Conservation (phyloP, 2,113 vertebrate genomes). For the Balaeniceps rex region DNA sequence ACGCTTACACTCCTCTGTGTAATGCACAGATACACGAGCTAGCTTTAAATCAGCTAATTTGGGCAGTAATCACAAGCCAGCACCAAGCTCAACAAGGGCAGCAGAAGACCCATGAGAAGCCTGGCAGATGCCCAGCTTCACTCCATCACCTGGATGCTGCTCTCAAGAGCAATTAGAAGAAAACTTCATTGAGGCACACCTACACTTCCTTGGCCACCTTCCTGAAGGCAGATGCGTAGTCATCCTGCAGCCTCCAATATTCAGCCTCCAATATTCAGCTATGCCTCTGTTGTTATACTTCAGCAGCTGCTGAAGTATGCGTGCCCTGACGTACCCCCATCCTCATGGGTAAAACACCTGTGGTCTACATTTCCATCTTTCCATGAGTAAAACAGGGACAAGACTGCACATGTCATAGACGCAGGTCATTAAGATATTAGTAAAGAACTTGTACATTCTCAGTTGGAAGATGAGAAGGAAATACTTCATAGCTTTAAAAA, state of each 20-base stretch:
- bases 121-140: not conserved
- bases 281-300: not conserved
- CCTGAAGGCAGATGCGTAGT: not conserved
- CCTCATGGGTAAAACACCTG: not conserved
- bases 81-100: not conserved
- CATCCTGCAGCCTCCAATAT: not conserved
- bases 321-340: not conserved
- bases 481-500: not conserved
- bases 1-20: too few relatives aligned
- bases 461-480: not conserved
- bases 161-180: not conserved
- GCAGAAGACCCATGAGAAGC: not conserved
- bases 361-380: not conserved
- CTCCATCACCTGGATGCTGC: not conserved
- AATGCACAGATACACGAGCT: accelerated
- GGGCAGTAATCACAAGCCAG: not conserved
- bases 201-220: not conserved
- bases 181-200: not conserved
- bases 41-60: not conserved
- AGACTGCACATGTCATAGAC: not conserved
- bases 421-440: not conserved
- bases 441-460: not conserved
- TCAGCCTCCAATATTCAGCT: not conserved
- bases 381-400: not conserved
- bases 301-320: not conserved